Evolutionary conservation across 2,113 vertebrate genomes (phyloP), one percentile per base, ranked within the genome.

Genomic region (Megaceryle maxima): DNA sequence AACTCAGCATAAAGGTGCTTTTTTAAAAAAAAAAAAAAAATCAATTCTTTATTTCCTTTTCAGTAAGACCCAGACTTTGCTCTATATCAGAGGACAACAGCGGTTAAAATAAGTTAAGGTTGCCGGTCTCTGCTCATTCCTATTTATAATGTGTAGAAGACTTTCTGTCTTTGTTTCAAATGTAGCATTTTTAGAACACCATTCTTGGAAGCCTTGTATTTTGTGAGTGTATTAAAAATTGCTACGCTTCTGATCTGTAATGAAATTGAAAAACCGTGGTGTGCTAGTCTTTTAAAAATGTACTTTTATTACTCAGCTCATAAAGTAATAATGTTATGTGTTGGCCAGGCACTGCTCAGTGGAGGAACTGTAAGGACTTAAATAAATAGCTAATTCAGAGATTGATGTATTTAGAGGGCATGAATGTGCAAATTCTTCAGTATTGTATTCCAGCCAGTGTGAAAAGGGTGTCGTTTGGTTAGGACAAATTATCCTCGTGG

Each of bases 151-250:
- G 64, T 64, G 28, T 53, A 28, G 50, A 93, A 79, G 78, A 59
- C 17, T 63, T 90, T 50, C 33, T 69, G 10, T 84, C 72, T 92
- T 67, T n/a, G 28, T 90, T 89, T 91, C 18, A 80, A 70, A 21
- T 15, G 11, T 63, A 2, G 33, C 31, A 43, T 77, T 87, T 90
- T 83, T 37, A 51, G 51, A 88, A 80, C 5, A 1, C 83, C 94
- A 39, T 44, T 88, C 74, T 93, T 91, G 93, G 77, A 77, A 95
- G 87, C 80, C 46, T 88, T 29, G 73, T 55, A 63, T 96, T 93
- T 94, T 86, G 44, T 63, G 48, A 75, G 35, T 59, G 2, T 64
- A 46, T 92, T 83, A 81, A 92, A 87, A 82, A 37, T 51, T 20
- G 11, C 39, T 80, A 25, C 11, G 69, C 16, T 57, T 82, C 24